Base-by-base conservation (phyloP, 2,797 vertebrate genomes). In the Saxicola maurus region DNA sequence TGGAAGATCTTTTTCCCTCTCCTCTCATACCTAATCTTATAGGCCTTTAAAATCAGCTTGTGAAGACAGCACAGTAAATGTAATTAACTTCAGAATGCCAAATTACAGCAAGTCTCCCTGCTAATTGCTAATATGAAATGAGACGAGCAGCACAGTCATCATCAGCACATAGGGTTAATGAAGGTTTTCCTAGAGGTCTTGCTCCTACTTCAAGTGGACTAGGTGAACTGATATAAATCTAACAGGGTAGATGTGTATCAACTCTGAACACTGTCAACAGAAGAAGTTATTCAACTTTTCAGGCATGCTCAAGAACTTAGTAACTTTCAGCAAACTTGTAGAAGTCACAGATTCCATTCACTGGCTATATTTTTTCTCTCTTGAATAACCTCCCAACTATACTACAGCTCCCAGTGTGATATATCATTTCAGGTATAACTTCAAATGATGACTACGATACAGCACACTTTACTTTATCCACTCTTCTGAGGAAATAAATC, bases 1-100 rank as follows among this genome's bases (percentile, higher is more conserved):
- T 28, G 11, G 61, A 51, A 71, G 24, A 85, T n/a, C 52, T 79
- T 82, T 62, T 57, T 6, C 6, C 3, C 4, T 12, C 17, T 76
- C 49, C 51, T 52, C 55, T 40, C 61, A 77, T 46, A 91, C 28
- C 45, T 82, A 43, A 75, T 94, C 83, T 35, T 31, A 75, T 14
- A 37, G 81, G 33, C 21, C 92, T 91, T 93, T 57, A 71, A 52
- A 92, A 91, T 80, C 25, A 82, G 55, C n/a, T 52, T 69, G 74
- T 31, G 28, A 43, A 81, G 89, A 83, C 8, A 82, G 42, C 43
- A 86, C 7, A 9, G 46, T 64, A 88, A 91, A 64, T 2, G 3
- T 46, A 42, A 82, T 53, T 71, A 79, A 82, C 19, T 13, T 64
- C 31, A 68, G 33, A 81, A 14, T 25, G n/a, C 25, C 20, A 90